Evolutionary conservation across 23 tunicate genomes (phyloP).

Genomic region (Styela clava): DNA sequence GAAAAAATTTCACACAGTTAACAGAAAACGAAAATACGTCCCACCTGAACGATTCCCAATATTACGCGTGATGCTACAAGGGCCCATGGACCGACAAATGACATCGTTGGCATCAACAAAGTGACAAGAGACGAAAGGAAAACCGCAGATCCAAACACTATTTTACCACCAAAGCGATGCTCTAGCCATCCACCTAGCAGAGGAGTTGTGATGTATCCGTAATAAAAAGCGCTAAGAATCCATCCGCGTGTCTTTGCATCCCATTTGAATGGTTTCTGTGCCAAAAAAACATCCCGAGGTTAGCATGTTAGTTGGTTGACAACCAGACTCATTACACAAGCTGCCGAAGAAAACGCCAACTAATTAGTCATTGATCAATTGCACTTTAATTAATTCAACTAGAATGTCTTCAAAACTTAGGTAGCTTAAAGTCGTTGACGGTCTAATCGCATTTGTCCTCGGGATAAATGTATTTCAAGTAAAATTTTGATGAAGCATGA

Average conservation of each 20-base stretch:
- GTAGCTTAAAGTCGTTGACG: too few species aligned
- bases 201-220: constrained; percentile 57
- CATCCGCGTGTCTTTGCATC: constrained; percentile 52
- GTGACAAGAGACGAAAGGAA: constrained; percentile 42
- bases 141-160: constrained; percentile 50
- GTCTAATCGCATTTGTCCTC: too few species aligned
- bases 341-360: too few species aligned
- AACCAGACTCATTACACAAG: too few species aligned
- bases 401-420: too few species aligned
- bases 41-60: constrained; percentile 43
- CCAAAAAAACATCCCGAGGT: too few species aligned
- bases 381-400: too few species aligned
- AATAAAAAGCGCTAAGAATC: constrained; percentile 55
- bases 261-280: constrained; percentile 44
- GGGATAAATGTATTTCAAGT: too few species aligned
- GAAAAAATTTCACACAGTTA: too few species aligned
- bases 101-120: constrained; percentile 41
- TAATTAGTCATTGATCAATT: too few species aligned
- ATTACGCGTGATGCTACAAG: constrained; percentile 36
- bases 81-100: constrained; percentile 41
- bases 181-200: constrained; percentile 48
- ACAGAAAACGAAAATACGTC: background rate
- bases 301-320: too few species aligned
- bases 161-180: constrained; percentile 59
- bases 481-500: too few species aligned